Conservation (phyloP, 2,888 invertebrate genomes). For the Protophormia terraenovae region DNA sequence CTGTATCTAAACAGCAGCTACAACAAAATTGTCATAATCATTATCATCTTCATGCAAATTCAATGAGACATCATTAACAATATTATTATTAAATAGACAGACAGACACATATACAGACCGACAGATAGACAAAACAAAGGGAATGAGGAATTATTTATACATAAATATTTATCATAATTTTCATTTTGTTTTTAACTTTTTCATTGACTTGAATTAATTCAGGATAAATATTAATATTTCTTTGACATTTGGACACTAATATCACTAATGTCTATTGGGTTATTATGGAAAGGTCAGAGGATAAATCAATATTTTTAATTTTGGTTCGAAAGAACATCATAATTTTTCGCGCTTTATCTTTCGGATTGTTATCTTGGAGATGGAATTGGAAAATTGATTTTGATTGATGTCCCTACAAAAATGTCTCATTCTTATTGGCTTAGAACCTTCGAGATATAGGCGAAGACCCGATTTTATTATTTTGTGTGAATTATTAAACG, state of each 20-base stretch:
- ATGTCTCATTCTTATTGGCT: too few species aligned
- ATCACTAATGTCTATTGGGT: too few species aligned
- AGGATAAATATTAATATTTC: slow-evolving; percentile 2
- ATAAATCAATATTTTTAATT: too few species aligned
- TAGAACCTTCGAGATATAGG: too few species aligned
- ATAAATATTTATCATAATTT: slow-evolving; percentile 4
- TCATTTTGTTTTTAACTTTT: not conserved
- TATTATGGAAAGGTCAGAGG: not conserved
- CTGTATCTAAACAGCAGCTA: not conserved
- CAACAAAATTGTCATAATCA: not conserved
- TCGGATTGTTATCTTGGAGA: too few species aligned
- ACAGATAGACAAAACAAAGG: not conserved
- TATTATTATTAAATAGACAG: slow-evolving; percentile 34
- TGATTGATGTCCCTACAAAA: too few species aligned
- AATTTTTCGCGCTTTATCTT: too few species aligned
- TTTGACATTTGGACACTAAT: not conserved
- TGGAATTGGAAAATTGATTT: too few species aligned
- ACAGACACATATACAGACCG: not conserved
- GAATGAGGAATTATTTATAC: not conserved
- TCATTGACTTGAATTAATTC: slow-evolving; percentile 15
- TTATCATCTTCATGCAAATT: slow-evolving; percentile 45
- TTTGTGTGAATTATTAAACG: too few species aligned
- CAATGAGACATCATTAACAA: slow-evolving; percentile 59
- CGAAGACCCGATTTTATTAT: too few species aligned
- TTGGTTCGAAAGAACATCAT: too few species aligned